These are phyloP conservation scores for Amiota minor DNA, from an alignment of 2,888 invertebrate species.

Conservation along the genomic window DNA sequence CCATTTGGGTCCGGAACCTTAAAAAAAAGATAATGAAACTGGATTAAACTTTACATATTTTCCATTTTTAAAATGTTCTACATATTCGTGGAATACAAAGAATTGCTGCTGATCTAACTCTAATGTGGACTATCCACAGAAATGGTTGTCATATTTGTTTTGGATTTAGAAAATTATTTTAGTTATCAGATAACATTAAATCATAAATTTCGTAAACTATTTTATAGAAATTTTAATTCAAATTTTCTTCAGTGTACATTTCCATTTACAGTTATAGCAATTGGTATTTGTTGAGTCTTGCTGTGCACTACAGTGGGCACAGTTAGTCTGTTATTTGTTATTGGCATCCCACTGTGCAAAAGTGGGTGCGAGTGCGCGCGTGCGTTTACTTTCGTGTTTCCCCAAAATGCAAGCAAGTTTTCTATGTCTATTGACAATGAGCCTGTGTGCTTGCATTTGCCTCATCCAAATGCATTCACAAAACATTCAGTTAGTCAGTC, in stretches of 20 bases:
- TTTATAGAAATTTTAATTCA: too few species aligned
- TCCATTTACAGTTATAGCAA: not conserved
- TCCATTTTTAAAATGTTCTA: too few species aligned
- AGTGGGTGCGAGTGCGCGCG: constrained; percentile 47
- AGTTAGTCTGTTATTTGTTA: constrained; percentile 2
- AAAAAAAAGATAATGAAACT: too few species aligned
- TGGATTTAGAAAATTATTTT: not conserved
- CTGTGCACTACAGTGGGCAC: not conserved
- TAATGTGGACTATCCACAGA: not conserved
- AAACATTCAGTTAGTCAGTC: constrained; percentile 24
- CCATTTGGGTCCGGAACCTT: too few species aligned
- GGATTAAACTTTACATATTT: too few species aligned
- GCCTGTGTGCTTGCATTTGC: constrained; percentile 33
- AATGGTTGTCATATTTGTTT: not conserved
- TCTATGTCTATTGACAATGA: not conserved
- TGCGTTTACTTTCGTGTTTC: not conserved
- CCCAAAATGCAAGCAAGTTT: not conserved
- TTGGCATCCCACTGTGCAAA: constrained; percentile 62
- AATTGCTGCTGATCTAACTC: too few species aligned
- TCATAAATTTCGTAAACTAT: not conserved
- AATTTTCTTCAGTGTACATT: not conserved
- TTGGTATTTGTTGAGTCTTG: constrained; percentile 13
- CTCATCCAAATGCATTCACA: not conserved
- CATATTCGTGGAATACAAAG: too few species aligned
- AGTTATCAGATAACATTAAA: not conserved